A percentile compares a stretch with the other conserved stretches of the same genome.
phyloP scores from a whole-genome alignment of 2,113 vertebrate species.

The Phaethornis superciliosus region DNA sequence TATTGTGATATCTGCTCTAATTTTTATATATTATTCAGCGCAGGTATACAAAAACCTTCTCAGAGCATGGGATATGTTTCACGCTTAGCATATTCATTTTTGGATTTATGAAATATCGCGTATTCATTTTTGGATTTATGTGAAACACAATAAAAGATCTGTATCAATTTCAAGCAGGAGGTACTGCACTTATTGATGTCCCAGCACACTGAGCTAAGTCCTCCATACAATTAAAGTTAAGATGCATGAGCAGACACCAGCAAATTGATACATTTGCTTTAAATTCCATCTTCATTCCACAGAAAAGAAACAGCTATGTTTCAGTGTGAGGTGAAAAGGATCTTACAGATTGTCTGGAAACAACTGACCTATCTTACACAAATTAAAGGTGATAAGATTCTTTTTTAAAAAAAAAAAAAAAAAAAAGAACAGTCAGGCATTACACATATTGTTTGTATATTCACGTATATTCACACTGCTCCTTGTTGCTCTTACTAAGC shows the following conservation, averaged over 20 bases:
- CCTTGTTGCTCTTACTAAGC: background rate
- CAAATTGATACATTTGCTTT: background rate
- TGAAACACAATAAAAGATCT: background rate
- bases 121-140: background rate
- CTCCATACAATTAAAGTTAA: background rate
- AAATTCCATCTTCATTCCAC: background rate
- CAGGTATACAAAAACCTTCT: background rate
- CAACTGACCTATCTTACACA: rapidly evolving
- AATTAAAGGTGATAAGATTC: background rate
- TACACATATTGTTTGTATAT: background rate
- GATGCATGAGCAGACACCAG: background rate
- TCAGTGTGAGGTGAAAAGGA: background rate
- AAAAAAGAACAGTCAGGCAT: background rate
- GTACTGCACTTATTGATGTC: rapidly evolving
- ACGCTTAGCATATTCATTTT: background rate
- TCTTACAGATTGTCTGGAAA: background rate
- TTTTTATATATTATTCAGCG: background rate
- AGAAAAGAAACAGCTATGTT: rapidly evolving
- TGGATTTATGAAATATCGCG: background rate
- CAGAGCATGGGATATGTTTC: background rate
- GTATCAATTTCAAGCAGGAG: background rate
- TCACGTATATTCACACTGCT: background rate
- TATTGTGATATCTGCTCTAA: background rate
- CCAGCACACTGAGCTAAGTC: rapidly evolving
- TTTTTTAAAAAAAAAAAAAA: background rate